Percentiles rank a stretch among this genome's conserved stretches.
Conservation (phyloP, 2,888 invertebrate genomes). For the Pollenia angustigena region DNA sequence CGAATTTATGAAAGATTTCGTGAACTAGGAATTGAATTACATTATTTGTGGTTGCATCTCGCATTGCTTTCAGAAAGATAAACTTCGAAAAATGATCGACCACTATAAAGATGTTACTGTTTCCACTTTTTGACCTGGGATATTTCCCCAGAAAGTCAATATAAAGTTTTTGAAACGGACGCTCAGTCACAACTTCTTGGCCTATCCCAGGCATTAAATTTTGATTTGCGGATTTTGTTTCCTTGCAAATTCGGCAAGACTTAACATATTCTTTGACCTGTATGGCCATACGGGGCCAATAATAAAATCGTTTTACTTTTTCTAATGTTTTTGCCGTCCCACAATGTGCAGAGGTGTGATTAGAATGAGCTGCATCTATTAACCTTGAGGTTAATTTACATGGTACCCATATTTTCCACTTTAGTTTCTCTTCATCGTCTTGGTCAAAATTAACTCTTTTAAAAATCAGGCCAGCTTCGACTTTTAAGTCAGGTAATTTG, state of each 20-base stretch:
- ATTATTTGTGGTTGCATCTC: too few relatives aligned
- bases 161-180: too few relatives aligned
- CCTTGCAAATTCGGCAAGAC: not conserved
- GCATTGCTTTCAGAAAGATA: too few relatives aligned
- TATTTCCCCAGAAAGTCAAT: too few relatives aligned
- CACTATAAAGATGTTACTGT: too few relatives aligned
- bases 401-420: conserved; percentile 17
- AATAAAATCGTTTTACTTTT: too few relatives aligned
- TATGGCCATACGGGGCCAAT: not conserved
- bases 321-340: too few relatives aligned
- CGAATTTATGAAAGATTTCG: too few relatives aligned
- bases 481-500: conserved; percentile 3
- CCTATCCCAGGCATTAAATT: not conserved
- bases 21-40: too few relatives aligned
- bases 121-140: too few relatives aligned
- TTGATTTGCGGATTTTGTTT: not conserved
- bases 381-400: not conserved
- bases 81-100: too few relatives aligned
- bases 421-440: not conserved
- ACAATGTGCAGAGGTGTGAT: not conserved
- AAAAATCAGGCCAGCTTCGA: not conserved
- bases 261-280: conserved; percentile 11
- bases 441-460: not conserved
- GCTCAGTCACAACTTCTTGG: not conserved
- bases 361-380: not conserved